These are phyloP conservation scores for Sialis fuliginosa DNA, from an alignment of 2,888 invertebrate genomes.

Conservation along the genomic window DNA sequence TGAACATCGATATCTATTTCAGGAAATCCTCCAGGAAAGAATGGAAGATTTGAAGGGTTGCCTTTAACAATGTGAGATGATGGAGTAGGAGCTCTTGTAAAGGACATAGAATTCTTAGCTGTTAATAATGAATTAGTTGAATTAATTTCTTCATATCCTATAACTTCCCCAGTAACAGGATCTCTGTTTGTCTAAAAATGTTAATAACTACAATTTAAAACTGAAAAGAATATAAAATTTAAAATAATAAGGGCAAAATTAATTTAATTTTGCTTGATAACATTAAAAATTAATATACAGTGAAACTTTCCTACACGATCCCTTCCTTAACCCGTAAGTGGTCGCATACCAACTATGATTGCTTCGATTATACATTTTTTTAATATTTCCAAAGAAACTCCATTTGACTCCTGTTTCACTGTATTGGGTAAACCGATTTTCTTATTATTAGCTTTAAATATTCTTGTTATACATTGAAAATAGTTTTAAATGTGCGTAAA, in stretches of 20 bases:
- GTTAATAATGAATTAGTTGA: conserved; percentile 40
- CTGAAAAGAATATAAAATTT: too few relatives aligned
- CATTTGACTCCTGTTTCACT: too few relatives aligned
- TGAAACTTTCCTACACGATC: too few relatives aligned
- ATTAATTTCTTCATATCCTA: conserved; percentile 44
- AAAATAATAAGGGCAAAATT: too few relatives aligned
- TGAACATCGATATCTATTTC: conserved; percentile 31
- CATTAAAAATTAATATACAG: not conserved
- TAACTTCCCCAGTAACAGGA: conserved; percentile 55
- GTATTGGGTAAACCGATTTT: too few relatives aligned
- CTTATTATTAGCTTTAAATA: too few relatives aligned
- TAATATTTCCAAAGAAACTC: too few relatives aligned
- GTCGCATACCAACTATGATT: too few relatives aligned
- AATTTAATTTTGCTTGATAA: not conserved
- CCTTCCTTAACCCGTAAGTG: too few relatives aligned
- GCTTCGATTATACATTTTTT: too few relatives aligned
- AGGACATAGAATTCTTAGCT: conserved; percentile 59
- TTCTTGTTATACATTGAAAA: too few relatives aligned
- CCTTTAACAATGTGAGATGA: conserved; percentile 54
- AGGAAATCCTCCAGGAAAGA: conserved; percentile 71
- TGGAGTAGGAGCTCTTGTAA: conserved; percentile 59
- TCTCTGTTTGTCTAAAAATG: conserved; percentile 45
- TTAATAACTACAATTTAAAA: not conserved
- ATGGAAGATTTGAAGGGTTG: conserved; percentile 63
- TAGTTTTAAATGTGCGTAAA: too few relatives aligned